phyloP scores from a whole-genome alignment of 2,113 vertebrate species.

The Antechinus flavipes region DNA sequence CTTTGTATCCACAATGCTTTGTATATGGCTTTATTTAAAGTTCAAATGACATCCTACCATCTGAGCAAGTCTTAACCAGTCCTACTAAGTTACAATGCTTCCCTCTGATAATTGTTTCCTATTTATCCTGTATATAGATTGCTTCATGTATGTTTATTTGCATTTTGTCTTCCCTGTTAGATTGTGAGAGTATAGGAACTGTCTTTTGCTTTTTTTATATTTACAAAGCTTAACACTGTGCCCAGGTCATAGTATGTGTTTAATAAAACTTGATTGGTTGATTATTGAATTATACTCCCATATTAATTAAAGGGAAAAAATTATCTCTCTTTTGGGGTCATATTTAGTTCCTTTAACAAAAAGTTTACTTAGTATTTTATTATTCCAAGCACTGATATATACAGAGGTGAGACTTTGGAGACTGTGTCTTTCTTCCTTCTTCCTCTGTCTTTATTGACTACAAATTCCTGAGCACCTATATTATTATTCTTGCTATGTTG shows the following conservation, averaged over 20 bases:
- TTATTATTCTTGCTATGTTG: not conserved
- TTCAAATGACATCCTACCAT: too few relatives aligned
- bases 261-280: too few relatives aligned
- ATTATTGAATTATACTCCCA: not conserved
- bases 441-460: not conserved
- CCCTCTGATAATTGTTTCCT: not conserved
- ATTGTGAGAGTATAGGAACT: not conserved
- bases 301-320: not conserved
- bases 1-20: too few relatives aligned
- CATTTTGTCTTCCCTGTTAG: not conserved
- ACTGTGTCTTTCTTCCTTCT: not conserved
- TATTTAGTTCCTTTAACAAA: not conserved
- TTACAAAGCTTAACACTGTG: not conserved
- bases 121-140: not conserved
- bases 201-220: not conserved
- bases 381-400: not conserved
- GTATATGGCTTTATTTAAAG: too few relatives aligned
- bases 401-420: not conserved
- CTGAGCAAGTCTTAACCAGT: too few relatives aligned
- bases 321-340: not conserved
- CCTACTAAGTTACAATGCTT: not conserved
- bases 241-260: too few relatives aligned
- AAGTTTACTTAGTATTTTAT: not conserved
- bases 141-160: not conserved
- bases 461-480: not conserved